A percentile compares a stretch with the other conserved stretches of the same genome.
phyloP scores from a whole-genome alignment of 2,113 vertebrate genomes.

The Labeo catla region DNA sequence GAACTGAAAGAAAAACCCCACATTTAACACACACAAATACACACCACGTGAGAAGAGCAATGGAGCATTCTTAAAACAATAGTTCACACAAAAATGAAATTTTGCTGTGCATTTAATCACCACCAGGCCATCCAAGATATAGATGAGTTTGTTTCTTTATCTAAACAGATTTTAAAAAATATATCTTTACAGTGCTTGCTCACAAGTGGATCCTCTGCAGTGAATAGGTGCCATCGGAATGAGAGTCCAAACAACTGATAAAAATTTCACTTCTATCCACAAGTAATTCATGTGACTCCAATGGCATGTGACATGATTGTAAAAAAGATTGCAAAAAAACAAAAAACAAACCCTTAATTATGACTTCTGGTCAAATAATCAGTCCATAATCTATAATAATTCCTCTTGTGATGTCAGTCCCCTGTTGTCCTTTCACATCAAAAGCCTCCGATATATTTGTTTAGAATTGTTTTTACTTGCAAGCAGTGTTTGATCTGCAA shows the following conservation, averaged over 20 bases:
- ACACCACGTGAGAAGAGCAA: background rate
- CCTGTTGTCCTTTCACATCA: background rate
- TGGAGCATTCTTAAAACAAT: background rate
- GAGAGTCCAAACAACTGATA: background rate
- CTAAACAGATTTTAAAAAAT: background rate
- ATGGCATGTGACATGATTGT: background rate
- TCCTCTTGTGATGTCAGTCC: too few species aligned
- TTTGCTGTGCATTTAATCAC: background rate
- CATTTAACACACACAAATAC: background rate
- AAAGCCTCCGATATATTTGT: background rate
- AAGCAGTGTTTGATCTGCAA: background rate
- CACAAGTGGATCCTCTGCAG: background rate
- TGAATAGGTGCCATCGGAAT: background rate
- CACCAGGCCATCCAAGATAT: background rate
- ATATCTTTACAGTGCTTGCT: background rate
- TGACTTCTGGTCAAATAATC: too few species aligned
- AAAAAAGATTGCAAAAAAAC: background rate
- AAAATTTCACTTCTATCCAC: background rate
- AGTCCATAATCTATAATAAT: too few species aligned
- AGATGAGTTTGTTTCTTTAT: background rate
- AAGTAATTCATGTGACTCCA: background rate
- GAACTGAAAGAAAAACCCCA: constrained; percentile 73
- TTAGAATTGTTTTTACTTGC: too few species aligned
- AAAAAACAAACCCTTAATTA: background rate
- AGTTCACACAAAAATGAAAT: background rate